Conservation (phyloP, 2,113 vertebrate genomes). For the Furnarius figulus region DNA sequence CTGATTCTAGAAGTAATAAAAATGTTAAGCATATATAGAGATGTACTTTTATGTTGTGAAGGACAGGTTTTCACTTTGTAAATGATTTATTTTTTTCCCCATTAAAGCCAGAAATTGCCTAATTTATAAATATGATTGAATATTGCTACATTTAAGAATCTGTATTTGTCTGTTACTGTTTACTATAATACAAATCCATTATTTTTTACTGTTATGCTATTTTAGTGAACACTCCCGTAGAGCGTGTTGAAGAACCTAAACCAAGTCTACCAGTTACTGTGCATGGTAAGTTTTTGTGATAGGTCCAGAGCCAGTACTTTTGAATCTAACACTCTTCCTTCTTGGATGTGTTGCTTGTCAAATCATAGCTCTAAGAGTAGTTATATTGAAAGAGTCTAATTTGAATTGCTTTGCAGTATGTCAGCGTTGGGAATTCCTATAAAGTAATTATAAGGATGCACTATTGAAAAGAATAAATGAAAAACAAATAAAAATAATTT, state of each 20-base stretch:
- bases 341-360: background rate
- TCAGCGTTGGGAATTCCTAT: background rate
- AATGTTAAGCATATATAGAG: background rate
- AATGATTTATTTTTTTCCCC: background rate
- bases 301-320: background rate
- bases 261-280: background rate
- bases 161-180: background rate
- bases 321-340: background rate
- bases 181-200: background rate
- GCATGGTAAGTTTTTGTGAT: conserved; percentile 76
- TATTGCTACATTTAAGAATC: background rate
- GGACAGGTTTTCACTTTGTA: background rate
- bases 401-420: background rate
- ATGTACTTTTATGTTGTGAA: background rate
- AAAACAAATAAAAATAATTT: background rate
- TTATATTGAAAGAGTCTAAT: background rate
- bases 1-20: background rate
- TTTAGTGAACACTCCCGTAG: conserved; percentile 70
- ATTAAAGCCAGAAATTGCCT: rapidly evolving
- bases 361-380: background rate
- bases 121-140: background rate
- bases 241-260: conserved; percentile 75
- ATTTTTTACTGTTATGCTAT: background rate
- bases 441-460: background rate
- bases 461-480: background rate